A percentile compares a stretch with the other conserved stretches of the same genome.
Evolutionary conservation across 1,140 invertebrate genomes (phyloP).

Genomic region (Pogonus chalceus): DNA sequence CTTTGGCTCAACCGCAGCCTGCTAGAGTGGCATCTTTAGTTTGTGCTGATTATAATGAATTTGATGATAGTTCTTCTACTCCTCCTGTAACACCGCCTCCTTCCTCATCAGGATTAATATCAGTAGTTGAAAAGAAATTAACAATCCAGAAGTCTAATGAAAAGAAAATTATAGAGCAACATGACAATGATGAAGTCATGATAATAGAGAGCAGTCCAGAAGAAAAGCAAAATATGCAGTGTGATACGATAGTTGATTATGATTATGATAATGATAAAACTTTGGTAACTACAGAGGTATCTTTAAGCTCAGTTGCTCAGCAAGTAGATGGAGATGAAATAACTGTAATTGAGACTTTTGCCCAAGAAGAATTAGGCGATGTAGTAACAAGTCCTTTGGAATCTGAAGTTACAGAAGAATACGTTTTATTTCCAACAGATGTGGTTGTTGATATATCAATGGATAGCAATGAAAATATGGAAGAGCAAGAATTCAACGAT

Average conservation of each 20-base stretch:
- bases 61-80: constrained; percentile 50
- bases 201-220: constrained; percentile 32
- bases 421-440: constrained; percentile 49
- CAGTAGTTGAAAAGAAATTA: constrained; percentile 25
- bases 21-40: constrained; percentile 47
- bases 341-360: constrained; percentile 48
- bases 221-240: constrained; percentile 26
- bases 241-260: constrained; percentile 45
- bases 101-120: constrained; percentile 17
- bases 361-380: constrained; percentile 41
- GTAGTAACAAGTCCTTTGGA: constrained; percentile 47
- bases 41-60: constrained; percentile 51
- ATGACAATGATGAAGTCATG: constrained; percentile 24
- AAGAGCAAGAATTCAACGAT: constrained; percentile 3
- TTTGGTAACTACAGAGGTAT: constrained; percentile 47
- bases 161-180: constrained; percentile 12
- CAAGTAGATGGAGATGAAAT: constrained; percentile 43
- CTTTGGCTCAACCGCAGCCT: constrained; percentile 39
- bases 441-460: constrained; percentile 47
- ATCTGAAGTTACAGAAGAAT: constrained; percentile 46
- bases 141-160: constrained; percentile 13
- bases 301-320: constrained; percentile 45
- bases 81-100: constrained; percentile 46
- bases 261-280: constrained; percentile 49
- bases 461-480: constrained; percentile 49